Evolutionary conservation across 2,797 vertebrate species (phyloP), one percentile per base, ranked within the genome.

Genomic region (Pempheris klunzingeri): DNA sequence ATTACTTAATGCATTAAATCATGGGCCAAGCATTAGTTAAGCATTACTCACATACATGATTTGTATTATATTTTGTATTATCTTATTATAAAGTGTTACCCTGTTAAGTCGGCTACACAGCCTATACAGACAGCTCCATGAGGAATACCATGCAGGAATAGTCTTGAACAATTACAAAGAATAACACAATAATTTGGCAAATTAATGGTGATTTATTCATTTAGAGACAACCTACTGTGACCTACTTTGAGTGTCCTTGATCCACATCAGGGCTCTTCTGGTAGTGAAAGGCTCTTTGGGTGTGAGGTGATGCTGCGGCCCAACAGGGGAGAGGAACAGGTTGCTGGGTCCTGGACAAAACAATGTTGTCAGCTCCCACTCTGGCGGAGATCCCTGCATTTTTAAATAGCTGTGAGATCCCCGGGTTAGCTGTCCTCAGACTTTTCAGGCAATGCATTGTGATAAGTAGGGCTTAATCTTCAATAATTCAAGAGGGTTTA

Each of bases 391-490:
- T 78, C 24, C 88, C 86, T 76, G 86, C 86, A 91, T 92, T 91
- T 87, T 91, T 93, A 38, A 94, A 83, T 7, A 94, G 67, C 81
- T 89, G 87, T 61, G 91, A 58, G 74, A 92, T 60, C 66, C 92
- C 91, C 8, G 84, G 81, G 75, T 92, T 91, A n/a, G 90, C 71
- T 47, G 90, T 81, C 77, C 91, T 90, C 34, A 95, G 78, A 71
- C 84, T 85, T 86, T 94, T 94, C 62, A 95, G 81, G 78, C 88
- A 92, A 63, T 95, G 93, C 93, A 95, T 95, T 77, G 69, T 87
- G 67, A 85, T 62, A 76, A 84, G 71, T 66, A 76, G 41, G 62
- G 72, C 60, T 70, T 36, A 43, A 53, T 68, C 22, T 58, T 86
- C 22, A 81, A 83, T 83, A 70, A 82, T 73, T 86, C 28, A 79